Evolutionary conservation across 2,797 vertebrate genomes (phyloP), one percentile per base, ranked within the genome.

Genomic region (Poeciliopsis infans): DNA sequence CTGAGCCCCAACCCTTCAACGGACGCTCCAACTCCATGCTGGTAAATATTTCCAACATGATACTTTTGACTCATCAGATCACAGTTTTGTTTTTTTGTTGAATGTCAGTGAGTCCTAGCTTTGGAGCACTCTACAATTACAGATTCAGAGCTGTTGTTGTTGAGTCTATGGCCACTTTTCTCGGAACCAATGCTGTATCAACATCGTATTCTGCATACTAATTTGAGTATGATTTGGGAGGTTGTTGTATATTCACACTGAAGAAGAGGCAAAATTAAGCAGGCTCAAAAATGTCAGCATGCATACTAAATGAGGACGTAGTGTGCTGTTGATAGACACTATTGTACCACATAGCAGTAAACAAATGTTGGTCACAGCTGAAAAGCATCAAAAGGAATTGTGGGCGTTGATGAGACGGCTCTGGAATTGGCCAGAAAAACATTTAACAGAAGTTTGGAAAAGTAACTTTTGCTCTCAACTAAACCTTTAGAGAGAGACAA

Each of bases 21-120:
- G 95, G 95, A 2, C 95, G 94, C 43, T 77, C 93, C 72, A 91
- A 96, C 95, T 99, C 97, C 43, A 89, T 98, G 82, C 88, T 95
- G 98, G 98, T 99, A 95, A 95, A 93, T 84, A 83, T 87, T 79
- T 79, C 66, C 76, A 53, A 6, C 72, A 4, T 70, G 23, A 47
- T 78, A 51, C 71, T 85, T 86, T 80, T 79, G 45, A 82, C 84
- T 82, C 75, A 74, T 68, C 28, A 74, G 82, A 76, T 85, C 71
- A 72, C n/a, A 15, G 1, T 23, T 72, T 55, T 79, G 31, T 85
- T 86, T 49, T 51, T 83, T 86, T 84, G 83, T 88, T 90, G 28
- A 79, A 85, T 53, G 51, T 75, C 80, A 78, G n/a, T 1, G 25
- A 70, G 68, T 83, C 81, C 81, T 51, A 73, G 66, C 57, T 68